Evolutionary conservation across 2,113 vertebrate genomes (phyloP), one percentile per base, ranked within the genome.

Genomic region (Nibea albiflora): DNA sequence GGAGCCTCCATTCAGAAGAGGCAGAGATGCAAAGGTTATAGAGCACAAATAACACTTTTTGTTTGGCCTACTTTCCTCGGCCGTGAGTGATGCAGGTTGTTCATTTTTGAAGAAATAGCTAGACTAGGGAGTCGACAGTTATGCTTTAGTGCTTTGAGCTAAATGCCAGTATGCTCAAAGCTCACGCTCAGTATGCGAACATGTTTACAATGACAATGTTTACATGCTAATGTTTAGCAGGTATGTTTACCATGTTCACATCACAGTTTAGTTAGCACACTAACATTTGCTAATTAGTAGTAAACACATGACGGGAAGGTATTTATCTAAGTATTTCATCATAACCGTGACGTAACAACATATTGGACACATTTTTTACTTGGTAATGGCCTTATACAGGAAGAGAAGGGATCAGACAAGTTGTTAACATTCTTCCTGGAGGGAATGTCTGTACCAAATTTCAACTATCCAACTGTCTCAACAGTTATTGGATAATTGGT

Each of bases 1-100:
- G 39, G 47, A 89, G 50, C 78, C 50, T 77, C 17, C 17, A 62
- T 11, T 74, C 66, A 61, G 44, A 8, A 56, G 15, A 65, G 12
- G 53, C 54, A 66, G 49, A 61, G 46, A 83, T 53, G 17, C 35
- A 50, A 63, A 19, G n/a, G 46, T 15, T 58, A 15, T 28, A 22
- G 5, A 49, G 47, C 50, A 54, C 3, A 8, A 62, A 17, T 44
- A 20, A 22, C 31, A 58, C 39, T 16, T 28, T 14, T 46, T 12
- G 17, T 60, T 35, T 26, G 31, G 2, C 19, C n/a, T 4, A 1
- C 5, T 22, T 47, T n/a, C 47, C 22, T 11, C 28, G 60, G 26
- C 20, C 39, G n/a, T 3, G 57, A 22, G 14, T 14, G n/a, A 5
- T 61, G 26, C 24, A 9, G 70, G 54, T 44, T 42, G 22, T 56